Base-by-base conservation (phyloP, 2,888 invertebrate species). In the Alloscopus bannaensis region DNA sequence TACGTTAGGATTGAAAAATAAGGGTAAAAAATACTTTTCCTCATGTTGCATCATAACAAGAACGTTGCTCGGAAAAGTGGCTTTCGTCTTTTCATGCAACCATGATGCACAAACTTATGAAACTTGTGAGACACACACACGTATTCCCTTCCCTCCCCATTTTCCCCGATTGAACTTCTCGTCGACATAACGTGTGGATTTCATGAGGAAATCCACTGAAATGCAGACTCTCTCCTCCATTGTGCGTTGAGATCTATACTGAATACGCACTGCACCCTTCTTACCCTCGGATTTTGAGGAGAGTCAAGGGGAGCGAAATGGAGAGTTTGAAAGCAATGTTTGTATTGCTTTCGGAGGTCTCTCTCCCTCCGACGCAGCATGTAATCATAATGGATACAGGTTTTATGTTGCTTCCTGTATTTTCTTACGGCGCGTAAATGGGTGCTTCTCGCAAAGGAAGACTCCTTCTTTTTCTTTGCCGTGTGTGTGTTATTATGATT, bases 131-230 rank as follows among this genome's bases (percentile, higher is more conserved):
- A n/a, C n/a, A n/a, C n/a, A n/a, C n/a, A n/a, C n/a, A 60, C 4
- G 20, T 16, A 13, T 40, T 57, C 52, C 68, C 68, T 68, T 68
- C 36, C 68, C 68, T 68, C 68, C 68, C 68, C 42, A 68, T 40
- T 52, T 47, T 36, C 57, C 68, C 45, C 40, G 40, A 68, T 68
- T 68, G 68, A 55, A 68, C 68, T 68, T 52, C 40, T 18, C 68
- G 68, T 31, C 18, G n/a, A n/a, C n/a, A n/a, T n/a, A n/a, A n/a
- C n/a, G n/a, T n/a, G n/a, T n/a, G n/a, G n/a, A n/a, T n/a, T 47
- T 36, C 13, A 47, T 24, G 36, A 29, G 52, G 13, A 16, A 22
- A 20, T 47, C 47, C 26, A 29, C 47, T 50, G 29, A 45, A 66
- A 66, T 52, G 66, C 31, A 31, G 47, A 29, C 52, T 47, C n/a